Evolutionary conservation across 2,797 vertebrate species (phyloP).

Genomic region (Gallirallus australis): DNA sequence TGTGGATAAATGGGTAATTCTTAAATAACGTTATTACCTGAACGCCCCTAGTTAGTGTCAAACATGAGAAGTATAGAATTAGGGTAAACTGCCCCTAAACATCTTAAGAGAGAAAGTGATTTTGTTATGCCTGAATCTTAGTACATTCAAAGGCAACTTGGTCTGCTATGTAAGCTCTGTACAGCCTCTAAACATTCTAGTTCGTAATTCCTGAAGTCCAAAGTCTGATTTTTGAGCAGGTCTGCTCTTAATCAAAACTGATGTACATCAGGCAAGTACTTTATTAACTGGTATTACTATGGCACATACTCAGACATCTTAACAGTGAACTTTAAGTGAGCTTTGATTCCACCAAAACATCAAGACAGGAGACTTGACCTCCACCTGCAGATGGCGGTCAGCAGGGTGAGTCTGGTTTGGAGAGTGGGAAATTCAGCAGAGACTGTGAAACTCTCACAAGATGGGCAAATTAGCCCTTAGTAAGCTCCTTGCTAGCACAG

Average conservation of each 20-base stretch:
- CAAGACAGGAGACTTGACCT: constrained; percentile 2
- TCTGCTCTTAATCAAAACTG: background rate
- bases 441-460: background rate
- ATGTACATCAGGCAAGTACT: background rate
- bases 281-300: background rate
- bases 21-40: background rate
- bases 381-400: background rate
- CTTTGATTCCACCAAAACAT: background rate
- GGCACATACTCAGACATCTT: background rate
- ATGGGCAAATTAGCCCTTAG: background rate
- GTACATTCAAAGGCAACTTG: background rate
- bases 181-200: background rate
- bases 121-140: background rate
- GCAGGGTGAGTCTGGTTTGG: background rate
- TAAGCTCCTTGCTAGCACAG: background rate
- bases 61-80: background rate
- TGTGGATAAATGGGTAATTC: background rate
- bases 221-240: background rate
- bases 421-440: constrained; percentile 8
- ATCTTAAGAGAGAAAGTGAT: background rate
- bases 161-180: background rate
- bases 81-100: background rate
- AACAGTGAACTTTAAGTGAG: background rate
- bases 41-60: background rate
- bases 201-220: background rate